A percentile compares a stretch with the other conserved stretches of the same genome.
phyloP scores from a whole-genome alignment of 2,113 vertebrate species.

The Dryoscopus gambensis region DNA sequence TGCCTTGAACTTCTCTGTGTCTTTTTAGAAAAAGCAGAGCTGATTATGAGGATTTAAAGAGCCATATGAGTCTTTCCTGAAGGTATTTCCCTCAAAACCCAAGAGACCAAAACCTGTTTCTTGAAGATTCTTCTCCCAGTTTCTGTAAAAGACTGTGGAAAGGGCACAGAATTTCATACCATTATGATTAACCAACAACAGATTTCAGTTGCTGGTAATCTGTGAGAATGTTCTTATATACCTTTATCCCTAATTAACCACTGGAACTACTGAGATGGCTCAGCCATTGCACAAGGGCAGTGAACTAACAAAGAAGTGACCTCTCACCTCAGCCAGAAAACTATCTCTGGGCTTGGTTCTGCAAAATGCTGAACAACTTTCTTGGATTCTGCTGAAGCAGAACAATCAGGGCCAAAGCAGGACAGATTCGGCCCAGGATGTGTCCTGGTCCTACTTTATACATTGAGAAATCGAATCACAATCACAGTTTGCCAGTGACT shows the following conservation, averaged over 20 bases:
- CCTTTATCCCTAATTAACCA: background rate
- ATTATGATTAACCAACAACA: background rate
- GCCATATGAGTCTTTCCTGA: background rate
- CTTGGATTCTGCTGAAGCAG: background rate
- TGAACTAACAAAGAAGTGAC: background rate
- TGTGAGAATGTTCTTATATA: background rate
- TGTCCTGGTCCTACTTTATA: background rate
- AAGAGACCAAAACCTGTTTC: background rate
- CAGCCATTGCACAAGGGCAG: background rate
- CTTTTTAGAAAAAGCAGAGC: background rate
- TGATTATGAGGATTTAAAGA: background rate
- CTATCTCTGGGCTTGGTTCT: background rate
- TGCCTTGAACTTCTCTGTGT: background rate
- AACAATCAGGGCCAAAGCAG: background rate
- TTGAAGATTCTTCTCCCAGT: background rate
- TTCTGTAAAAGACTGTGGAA: background rate
- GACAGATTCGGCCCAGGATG: background rate
- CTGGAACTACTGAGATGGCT: background rate
- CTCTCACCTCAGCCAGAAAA: background rate
- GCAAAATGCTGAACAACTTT: background rate
- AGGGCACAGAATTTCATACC: background rate
- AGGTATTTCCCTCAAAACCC: background rate
- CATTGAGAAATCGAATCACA: background rate
- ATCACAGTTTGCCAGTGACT: background rate
- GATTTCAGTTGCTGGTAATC: background rate